Base-by-base conservation (phyloP, 2,113 vertebrate species). In the Caloenas nicobarica region DNA sequence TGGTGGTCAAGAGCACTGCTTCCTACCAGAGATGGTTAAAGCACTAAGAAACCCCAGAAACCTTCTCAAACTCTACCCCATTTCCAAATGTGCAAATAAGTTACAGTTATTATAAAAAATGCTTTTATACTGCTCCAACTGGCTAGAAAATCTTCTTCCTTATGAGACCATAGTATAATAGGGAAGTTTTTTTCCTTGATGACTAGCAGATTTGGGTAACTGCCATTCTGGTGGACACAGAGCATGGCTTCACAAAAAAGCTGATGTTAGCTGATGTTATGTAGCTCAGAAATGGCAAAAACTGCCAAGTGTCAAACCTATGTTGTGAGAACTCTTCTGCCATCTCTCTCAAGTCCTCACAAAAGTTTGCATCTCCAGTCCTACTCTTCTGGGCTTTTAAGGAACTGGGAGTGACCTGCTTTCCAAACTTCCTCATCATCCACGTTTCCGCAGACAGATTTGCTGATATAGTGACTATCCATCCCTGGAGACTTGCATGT, bases 401-500 rank as follows among this genome's bases (percentile, higher is more conserved):
- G 50, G 22, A 58, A 36, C 44, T 71, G 13, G 29, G 13, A 46
- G 7, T 66, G 13, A 8, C 26, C 40, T 51, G 11, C 33, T 69
- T 88, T 90, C 42, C 21, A 48, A 11, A 13, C 44, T 80, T 34
- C 36, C 34, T 74, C 7, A 1, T 78, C 48, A 69, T 40, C 19
- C 9, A 36, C 13, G 8, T 46, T 70, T 10, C 10, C 14, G 9
- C 7, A 85, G 29, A 2, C 34, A 50, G 38, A 69, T 86, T 25
- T 86, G 48, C 29, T 48, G 10, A 54, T 53, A 33, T 0, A 54
- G 33, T 74, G n/a, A n/a, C 61, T 66, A 1, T 40, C 9, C 46
- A 46, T 33, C 12, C 38, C 16, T 5, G 2, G 29, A 76, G 33
- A 34, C 10, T 29, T 80, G 13, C 0, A 0, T 57, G 24, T 44